These are phyloP conservation scores for Umimayanthus chanpuru DNA, from an alignment of 92 coral and sea anemone species.

Conservation along the genomic window DNA sequence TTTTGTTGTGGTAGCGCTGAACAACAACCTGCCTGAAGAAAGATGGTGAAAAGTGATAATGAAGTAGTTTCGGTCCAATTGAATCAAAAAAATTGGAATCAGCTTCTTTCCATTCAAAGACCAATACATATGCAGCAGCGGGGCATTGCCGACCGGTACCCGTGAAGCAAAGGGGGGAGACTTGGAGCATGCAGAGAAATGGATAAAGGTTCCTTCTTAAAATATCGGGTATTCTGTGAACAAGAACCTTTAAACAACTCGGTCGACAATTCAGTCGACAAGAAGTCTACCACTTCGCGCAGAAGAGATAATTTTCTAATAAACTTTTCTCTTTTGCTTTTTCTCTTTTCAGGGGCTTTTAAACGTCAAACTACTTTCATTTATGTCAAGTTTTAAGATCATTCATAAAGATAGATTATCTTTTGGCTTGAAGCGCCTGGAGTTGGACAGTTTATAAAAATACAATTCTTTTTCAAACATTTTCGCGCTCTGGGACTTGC, in stretches of 20 bases:
- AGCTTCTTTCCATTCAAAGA: not conserved
- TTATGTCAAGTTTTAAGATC: not conserved
- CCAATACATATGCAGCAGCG: not conserved
- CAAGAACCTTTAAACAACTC: not conserved
- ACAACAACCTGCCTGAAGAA: conserved; percentile 11
- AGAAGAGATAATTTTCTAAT: not conserved
- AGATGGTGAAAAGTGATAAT: not conserved
- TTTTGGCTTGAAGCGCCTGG: not conserved
- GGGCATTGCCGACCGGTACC: not conserved
- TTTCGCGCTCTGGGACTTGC: not conserved
- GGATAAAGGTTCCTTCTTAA: not conserved
- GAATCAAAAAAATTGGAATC: not conserved
- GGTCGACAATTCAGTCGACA: conserved; percentile 17
- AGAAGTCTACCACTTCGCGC: not conserved
- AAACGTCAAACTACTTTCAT: not conserved
- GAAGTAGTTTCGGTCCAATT: not conserved
- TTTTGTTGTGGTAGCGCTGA: not conserved
- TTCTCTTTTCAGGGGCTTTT: not conserved
- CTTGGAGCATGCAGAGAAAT: conserved; percentile 23
- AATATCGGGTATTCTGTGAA: not conserved
- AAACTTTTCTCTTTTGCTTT: not conserved
- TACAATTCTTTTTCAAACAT: not conserved
- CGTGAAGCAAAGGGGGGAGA: not conserved
- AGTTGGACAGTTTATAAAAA: not conserved
- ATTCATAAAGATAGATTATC: not conserved